Percentiles rank a stretch among this genome's conserved stretches.
phyloP scores from a whole-genome alignment of 2,113 vertebrate species.

The Anoura caudifer region DNA sequence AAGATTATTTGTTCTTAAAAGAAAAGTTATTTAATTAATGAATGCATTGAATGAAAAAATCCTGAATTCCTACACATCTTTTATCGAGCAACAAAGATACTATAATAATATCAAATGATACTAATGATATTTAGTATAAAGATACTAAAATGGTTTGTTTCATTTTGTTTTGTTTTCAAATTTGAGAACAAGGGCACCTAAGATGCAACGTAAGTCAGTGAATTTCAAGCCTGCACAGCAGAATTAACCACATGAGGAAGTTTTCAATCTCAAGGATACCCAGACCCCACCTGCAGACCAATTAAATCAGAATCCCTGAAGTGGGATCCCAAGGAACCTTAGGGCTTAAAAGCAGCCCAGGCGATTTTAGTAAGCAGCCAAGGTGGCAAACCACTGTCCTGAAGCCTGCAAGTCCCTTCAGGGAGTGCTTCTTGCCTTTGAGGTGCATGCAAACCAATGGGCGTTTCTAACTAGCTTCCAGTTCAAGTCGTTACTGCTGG shows the following conservation, averaged over 20 bases:
- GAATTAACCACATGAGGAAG: not conserved
- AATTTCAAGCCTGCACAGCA: not conserved
- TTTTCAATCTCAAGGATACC: not conserved
- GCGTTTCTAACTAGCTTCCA: not conserved
- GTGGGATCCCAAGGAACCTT: not conserved
- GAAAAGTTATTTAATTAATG: slow-evolving; percentile 11
- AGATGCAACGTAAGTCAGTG: not conserved
- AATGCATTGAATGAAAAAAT: not conserved
- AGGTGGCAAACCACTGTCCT: not conserved
- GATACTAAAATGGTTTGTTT: not conserved
- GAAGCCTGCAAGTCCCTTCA: not conserved
- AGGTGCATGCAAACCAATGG: not conserved
- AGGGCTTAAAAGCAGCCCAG: not conserved
- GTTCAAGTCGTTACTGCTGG: not conserved
- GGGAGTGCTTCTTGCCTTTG: not conserved
- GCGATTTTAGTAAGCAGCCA: not conserved
- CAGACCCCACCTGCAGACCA: not conserved
- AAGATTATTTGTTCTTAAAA: not conserved
- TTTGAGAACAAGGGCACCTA: not conserved
- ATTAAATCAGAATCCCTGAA: not conserved
- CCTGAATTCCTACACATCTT: not conserved
- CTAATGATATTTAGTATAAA: too few species aligned
- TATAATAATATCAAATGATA: not conserved
- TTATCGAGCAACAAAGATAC: not conserved
- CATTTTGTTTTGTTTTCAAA: not conserved